Evolutionary conservation across 2,888 invertebrate genomes (phyloP).

Genomic region (Nomada flava): DNA sequence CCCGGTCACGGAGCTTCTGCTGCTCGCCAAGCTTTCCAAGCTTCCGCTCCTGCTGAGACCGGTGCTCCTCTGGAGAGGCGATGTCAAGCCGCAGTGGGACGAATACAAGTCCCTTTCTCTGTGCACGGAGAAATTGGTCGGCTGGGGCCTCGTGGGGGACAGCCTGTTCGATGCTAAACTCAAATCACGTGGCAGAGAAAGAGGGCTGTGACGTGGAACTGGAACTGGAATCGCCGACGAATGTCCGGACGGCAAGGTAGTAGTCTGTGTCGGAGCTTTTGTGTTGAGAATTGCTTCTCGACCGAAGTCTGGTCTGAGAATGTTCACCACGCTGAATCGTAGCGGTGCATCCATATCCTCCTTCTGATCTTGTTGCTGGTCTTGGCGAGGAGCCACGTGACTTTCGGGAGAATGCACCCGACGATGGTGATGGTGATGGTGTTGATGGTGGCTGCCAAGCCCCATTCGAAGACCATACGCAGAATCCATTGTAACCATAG

Average conservation of each 20-base stretch:
- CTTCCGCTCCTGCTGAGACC: constrained; percentile 82
- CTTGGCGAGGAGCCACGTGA: constrained; percentile 60
- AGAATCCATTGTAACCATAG: constrained; percentile 79
- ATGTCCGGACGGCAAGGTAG: constrained; percentile 65
- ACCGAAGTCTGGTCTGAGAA: constrained; percentile 94
- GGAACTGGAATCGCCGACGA: constrained; percentile 68
- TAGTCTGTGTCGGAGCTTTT: constrained; percentile 81
- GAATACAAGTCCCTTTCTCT: constrained; percentile 72
- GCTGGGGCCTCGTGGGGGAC: constrained; percentile 72
- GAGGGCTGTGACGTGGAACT: constrained; percentile 65
- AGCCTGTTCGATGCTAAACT: constrained; percentile 73
- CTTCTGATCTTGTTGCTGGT: constrained; percentile 61
- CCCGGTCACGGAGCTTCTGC: constrained; percentile 80
- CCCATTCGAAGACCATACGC: constrained; percentile 77
- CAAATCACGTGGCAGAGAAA: constrained; percentile 75
- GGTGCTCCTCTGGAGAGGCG: constrained; percentile 76
- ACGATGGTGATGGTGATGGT: constrained; percentile 67
- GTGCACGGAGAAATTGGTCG: constrained; percentile 60
- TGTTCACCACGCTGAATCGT: constrained; percentile 94
- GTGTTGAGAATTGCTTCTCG: constrained; percentile 89
- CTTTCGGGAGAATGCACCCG: constrained; percentile 61
- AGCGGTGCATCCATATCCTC: constrained; percentile 80
- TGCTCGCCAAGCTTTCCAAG: constrained; percentile 82
- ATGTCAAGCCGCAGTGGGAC: constrained; percentile 74
- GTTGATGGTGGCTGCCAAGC: constrained; percentile 68